phyloP scores from a whole-genome alignment of 2,113 vertebrate genomes.

The Nesoenas mayeri region DNA sequence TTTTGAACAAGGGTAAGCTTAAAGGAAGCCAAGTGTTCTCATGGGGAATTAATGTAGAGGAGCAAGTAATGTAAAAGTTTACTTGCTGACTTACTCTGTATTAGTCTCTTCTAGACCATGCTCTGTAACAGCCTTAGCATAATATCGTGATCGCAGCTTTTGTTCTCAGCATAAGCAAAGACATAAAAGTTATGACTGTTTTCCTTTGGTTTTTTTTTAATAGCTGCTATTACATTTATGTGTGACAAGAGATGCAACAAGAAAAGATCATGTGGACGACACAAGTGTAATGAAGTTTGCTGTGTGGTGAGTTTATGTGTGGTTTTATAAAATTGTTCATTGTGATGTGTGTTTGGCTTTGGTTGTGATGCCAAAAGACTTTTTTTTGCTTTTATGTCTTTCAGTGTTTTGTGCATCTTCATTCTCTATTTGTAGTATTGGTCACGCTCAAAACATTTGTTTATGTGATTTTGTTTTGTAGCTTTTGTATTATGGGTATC shows the following conservation, averaged over 20 bases:
- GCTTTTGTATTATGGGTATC: background rate
- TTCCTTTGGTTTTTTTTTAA: background rate
- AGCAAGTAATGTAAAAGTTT: background rate
- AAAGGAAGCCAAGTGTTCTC: background rate
- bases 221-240: conserved; percentile 87
- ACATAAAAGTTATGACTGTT: background rate
- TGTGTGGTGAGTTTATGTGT: conserved; percentile 86
- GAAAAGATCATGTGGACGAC: conserved; percentile 93
- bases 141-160: background rate
- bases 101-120: background rate
- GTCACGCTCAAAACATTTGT: background rate
- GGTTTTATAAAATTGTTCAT: background rate
- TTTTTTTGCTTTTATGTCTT: background rate
- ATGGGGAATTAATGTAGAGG: background rate
- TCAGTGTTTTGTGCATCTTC: background rate
- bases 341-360: background rate
- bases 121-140: background rate
- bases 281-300: conserved; percentile 95
- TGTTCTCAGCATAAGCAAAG: background rate
- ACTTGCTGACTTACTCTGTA: background rate
- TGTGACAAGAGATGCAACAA: conserved; percentile 95
- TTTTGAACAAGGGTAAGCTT: background rate
- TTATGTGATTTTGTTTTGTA: background rate
- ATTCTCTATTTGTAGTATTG: background rate
- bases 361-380: background rate